Evolutionary conservation across 2,113 vertebrate genomes (phyloP).

Genomic region (mouse (Mus musculus)): DNA sequence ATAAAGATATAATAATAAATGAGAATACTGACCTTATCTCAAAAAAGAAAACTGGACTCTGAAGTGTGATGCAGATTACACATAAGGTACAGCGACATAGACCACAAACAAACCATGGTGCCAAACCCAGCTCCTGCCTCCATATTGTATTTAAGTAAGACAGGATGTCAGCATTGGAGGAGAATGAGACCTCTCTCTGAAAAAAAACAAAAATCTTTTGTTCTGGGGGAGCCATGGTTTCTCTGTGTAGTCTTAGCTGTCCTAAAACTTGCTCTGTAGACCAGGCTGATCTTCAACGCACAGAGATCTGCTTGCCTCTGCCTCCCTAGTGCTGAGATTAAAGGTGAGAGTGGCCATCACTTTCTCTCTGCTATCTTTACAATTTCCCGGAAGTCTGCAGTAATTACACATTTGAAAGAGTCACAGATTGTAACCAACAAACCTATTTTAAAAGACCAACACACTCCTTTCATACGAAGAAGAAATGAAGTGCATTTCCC

Average conservation of each 20-base stretch:
- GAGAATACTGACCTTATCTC: not conserved
- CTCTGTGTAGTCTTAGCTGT: not conserved
- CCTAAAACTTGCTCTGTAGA: not conserved
- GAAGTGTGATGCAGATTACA: not conserved
- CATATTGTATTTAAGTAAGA: not conserved
- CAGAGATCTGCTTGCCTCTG: not conserved
- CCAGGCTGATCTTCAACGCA: not conserved
- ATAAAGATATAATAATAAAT: not conserved
- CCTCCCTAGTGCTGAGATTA: not conserved
- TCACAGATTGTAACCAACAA: not conserved
- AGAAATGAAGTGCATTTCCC: not conserved
- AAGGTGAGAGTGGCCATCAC: not conserved
- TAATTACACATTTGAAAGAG: not conserved
- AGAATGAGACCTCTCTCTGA: not conserved
- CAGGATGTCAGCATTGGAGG: not conserved
- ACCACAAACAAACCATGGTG: not conserved
- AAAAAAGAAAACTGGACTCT: not conserved
- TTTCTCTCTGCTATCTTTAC: not conserved
- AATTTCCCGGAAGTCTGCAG: not conserved
- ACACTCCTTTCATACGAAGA: not conserved
- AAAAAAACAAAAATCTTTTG: too few relatives aligned
- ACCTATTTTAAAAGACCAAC: not conserved
- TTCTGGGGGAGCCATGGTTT: too few relatives aligned
- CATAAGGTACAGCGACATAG: not conserved
- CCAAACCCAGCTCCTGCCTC: not conserved